These are phyloP conservation scores for Sylvilagus bachmani DNA, from an alignment of 2,113 vertebrate species.

Conservation along the genomic window DNA sequence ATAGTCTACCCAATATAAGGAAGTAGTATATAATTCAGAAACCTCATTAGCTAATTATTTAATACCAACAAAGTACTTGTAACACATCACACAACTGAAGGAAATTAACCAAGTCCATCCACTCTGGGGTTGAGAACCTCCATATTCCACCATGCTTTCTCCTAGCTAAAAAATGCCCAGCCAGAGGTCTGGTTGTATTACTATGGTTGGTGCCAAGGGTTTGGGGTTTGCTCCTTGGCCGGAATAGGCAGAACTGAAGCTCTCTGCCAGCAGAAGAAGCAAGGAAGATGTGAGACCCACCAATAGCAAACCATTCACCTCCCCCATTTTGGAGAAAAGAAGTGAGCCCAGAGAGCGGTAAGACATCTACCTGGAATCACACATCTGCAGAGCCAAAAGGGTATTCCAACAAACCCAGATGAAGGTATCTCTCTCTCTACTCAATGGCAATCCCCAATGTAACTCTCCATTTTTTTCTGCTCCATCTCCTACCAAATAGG, in stretches of 20 bases:
- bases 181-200: neutral
- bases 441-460: neutral
- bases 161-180: neutral
- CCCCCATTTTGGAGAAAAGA: slow-evolving; percentile 25
- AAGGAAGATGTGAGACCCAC: neutral
- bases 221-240: slow-evolving; percentile 14
- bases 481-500: neutral
- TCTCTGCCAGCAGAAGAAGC: neutral
- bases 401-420: neutral
- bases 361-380: neutral
- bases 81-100: neutral
- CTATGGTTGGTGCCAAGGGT: neutral
- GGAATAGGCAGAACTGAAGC: slow-evolving; percentile 28
- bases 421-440: neutral
- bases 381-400: neutral
- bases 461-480: neutral
- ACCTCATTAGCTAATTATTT: slow-evolving; percentile 5
- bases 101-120: slow-evolving; percentile 2
- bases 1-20: neutral
- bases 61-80: slow-evolving; percentile 6
- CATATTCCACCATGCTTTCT: neutral
- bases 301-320: neutral
- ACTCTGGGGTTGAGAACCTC: neutral
- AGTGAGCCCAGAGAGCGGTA: neutral
- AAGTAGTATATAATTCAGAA: slow-evolving; percentile 24